Conservation (phyloP, 2,797 vertebrate species). For the Falco biarmicus region DNA sequence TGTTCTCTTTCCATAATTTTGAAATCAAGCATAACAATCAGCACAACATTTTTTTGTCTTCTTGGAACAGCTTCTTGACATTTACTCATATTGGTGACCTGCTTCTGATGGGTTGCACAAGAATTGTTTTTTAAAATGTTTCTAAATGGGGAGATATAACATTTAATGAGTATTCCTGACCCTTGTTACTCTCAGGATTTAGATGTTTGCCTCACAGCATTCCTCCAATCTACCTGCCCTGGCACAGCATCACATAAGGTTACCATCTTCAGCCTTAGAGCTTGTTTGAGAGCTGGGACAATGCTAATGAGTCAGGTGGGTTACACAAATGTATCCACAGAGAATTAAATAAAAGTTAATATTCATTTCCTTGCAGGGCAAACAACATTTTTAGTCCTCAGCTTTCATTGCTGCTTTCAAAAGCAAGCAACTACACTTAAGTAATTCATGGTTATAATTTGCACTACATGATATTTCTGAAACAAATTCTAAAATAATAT, state of each 20-base stretch:
- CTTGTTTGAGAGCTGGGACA: neutral
- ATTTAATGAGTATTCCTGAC: slow-evolving; percentile 4
- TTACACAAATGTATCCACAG: neutral
- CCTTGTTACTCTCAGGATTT: neutral
- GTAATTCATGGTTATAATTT: slow-evolving; percentile 4
- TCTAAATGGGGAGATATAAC: neutral
- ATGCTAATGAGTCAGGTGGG: neutral
- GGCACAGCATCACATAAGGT: neutral
- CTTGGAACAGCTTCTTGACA: neutral
- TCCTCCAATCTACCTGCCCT: neutral
- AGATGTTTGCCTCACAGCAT: neutral
- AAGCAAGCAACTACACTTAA: neutral
- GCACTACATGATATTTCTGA: neutral
- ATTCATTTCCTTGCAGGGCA: neutral
- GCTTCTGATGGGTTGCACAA: neutral
- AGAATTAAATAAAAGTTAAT: slow-evolving; percentile 1
- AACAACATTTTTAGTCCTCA: neutral
- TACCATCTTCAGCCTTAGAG: neutral
- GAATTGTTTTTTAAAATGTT: neutral
- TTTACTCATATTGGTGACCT: slow-evolving; percentile 6
- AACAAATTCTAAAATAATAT: neutral
- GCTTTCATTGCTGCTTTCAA: neutral
- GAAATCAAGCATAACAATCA: neutral
- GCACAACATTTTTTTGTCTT: neutral
- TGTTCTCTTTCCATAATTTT: neutral